phyloP scores from a whole-genome alignment of 2,113 vertebrate species.

The Tragulus kanchil region DNA sequence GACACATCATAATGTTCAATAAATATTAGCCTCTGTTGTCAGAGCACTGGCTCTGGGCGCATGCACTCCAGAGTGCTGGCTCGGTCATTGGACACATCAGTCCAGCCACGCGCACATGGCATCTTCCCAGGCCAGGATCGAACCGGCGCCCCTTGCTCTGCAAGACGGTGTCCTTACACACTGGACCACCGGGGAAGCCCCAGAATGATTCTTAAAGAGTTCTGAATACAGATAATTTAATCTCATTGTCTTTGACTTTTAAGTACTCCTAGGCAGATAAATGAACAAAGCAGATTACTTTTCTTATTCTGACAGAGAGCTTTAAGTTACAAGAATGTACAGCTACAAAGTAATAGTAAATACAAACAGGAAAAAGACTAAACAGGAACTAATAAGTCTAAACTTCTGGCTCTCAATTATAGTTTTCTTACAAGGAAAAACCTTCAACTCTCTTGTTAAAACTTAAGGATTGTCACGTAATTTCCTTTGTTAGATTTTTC shows the following conservation, averaged over 20 bases:
- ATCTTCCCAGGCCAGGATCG: too few species aligned
- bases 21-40: not conserved
- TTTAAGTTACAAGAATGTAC: not conserved
- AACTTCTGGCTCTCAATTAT: conserved; percentile 32
- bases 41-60: too few species aligned
- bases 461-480: not conserved
- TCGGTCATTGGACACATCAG: too few species aligned
- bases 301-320: conserved; percentile 11
- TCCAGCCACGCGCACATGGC: too few species aligned
- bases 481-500: conserved; percentile 26
- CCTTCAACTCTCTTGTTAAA: not conserved
- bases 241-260: conserved; percentile 49
- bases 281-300: conserved; percentile 11
- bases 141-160: too few species aligned
- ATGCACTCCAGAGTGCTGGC: too few species aligned
- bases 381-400: not conserved
- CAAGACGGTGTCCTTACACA: too few species aligned
- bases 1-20: not conserved
- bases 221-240: conserved; percentile 39
- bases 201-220: conserved; percentile 2
- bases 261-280: conserved; percentile 41
- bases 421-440: conserved; percentile 47
- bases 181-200: too few species aligned
- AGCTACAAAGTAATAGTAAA: conserved; percentile 33
- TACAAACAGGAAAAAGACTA: conserved; percentile 34